Evolutionary conservation across 2,888 invertebrate species (phyloP), one percentile per base, ranked within the genome.

Genomic region (Nudaria mundana): DNA sequence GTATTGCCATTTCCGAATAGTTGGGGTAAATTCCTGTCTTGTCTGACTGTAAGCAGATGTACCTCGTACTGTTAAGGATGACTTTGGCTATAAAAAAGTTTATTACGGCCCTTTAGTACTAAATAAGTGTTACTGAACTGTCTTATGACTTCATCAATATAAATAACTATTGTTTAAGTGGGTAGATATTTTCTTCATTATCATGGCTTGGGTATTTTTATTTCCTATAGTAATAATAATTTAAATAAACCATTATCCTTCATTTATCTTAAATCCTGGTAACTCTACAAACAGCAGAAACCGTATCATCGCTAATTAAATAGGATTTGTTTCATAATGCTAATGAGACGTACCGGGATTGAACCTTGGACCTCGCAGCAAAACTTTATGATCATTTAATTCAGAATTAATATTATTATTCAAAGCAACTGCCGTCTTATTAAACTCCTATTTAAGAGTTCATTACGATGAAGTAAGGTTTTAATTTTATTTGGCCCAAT

Each of bases 271-370:
- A 45, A 39, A 1, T 16, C 8, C 15, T 47, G 37, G 45, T 30
- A 44, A 40, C 57, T 45, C 30, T 49, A 51, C 34, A 18, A 7
- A 15, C 29, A 44, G 42, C 50, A 59, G 57, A 59, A 58, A 64
- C 57, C 58, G 63, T 70, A 67, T 56, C 59, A 56, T 62, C 52
- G 50, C 62, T 70, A 69, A 67, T 70, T 71, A 69, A 48, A 30
- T 44, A 44, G 63, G 63, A 64, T 71, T 68, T 57, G 56, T 66
- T 60, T 56, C 56, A 50, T 65, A 67, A 71, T 60, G 56, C 44
- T 59, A 63, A 59, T 63, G 61, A 60, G 61, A 33, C 44, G 31
- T 45, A 15, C 28, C 12, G 37, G 40, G 44, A 40, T 24, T 14
- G 43, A 56, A 51, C 46, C 48, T 37, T 51, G 44, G 48, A 41